Conservation (phyloP, 2,113 vertebrate genomes). For the Scopus umbretta region DNA sequence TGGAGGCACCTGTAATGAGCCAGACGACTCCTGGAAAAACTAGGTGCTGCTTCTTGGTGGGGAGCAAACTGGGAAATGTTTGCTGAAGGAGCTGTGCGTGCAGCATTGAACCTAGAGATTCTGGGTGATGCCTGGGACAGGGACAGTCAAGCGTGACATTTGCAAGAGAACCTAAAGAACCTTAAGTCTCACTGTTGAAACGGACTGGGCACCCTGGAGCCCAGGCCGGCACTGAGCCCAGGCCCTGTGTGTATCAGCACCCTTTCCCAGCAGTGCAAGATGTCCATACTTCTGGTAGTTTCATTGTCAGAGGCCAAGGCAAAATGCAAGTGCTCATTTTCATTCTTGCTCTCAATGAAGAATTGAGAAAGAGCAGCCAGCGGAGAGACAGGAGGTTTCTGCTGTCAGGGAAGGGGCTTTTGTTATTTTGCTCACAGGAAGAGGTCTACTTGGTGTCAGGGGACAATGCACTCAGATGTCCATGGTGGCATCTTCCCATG, state of each 20-base stretch:
- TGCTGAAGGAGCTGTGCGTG: neutral
- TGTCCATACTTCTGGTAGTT: neutral
- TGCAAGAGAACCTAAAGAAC: neutral
- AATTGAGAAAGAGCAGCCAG: neutral
- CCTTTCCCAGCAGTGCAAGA: neutral
- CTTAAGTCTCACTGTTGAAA: neutral
- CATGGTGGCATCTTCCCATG: neutral
- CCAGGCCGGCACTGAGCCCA: neutral
- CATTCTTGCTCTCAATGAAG: accelerated
- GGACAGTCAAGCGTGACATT: neutral
- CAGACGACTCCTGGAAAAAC: neutral
- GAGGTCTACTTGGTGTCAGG: neutral
- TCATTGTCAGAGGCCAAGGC: neutral
- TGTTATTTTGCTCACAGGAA: neutral
- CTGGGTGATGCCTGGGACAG: neutral
- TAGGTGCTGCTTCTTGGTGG: neutral
- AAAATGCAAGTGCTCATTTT: neutral
- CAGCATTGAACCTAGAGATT: neutral
- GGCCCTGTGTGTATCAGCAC: neutral
- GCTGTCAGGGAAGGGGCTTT: neutral
- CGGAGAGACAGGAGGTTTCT: neutral
- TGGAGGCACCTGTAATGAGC: slow-evolving; percentile 1
- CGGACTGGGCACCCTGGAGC: neutral
- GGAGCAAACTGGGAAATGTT: neutral
- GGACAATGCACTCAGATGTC: neutral